Conservation (phyloP, 2,797 vertebrate species). For the Rhabdomys pumilio region DNA sequence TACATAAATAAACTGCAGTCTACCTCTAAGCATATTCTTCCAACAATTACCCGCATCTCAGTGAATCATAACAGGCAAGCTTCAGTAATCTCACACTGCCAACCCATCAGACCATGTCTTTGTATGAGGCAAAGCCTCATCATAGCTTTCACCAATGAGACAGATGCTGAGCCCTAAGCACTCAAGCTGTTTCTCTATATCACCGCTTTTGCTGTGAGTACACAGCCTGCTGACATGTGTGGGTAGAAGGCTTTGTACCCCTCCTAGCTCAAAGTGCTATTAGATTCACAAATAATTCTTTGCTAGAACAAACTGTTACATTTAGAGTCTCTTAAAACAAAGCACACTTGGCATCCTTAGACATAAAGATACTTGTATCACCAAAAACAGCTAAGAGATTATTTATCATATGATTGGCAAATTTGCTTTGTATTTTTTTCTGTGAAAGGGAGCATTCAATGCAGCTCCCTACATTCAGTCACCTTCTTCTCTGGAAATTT, state of each 20-base stretch:
- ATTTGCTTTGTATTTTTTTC: background rate
- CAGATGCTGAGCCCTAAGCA: background rate
- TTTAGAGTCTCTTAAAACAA: background rate
- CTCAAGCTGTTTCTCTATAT: background rate
- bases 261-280: background rate
- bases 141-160: background rate
- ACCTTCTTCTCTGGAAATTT: conserved; percentile 21
- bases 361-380: background rate
- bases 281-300: background rate
- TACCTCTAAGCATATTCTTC: background rate
- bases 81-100: background rate
- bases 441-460: background rate
- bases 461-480: background rate
- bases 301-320: background rate
- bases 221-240: background rate
- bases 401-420: background rate
- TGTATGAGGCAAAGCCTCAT: background rate
- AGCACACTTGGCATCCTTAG: background rate
- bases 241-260: background rate
- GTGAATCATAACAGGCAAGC: background rate
- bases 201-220: background rate
- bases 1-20: background rate
- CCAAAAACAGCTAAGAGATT: background rate
- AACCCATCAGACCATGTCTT: background rate
- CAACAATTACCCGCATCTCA: background rate